Base-by-base conservation (phyloP, 2,797 vertebrate species). In the Melanotaenia trifasciata region DNA sequence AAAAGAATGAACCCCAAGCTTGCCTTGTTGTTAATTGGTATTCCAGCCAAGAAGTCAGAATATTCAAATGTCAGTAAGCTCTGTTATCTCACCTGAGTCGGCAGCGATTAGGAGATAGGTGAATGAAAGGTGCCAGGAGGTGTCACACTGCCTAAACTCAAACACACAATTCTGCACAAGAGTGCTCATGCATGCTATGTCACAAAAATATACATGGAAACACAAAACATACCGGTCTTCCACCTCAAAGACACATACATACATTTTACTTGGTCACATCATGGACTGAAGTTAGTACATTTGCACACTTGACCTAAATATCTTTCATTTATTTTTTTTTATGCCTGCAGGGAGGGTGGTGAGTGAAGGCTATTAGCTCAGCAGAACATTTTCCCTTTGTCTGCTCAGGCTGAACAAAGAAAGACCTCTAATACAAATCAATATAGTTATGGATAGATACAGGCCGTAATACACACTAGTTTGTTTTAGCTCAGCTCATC, bases 21-120 rank as follows among this genome's bases (percentile, higher is more conserved):
- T 58, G 33, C 45, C 58, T 57, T 5, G 20, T 36, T 64, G 73
- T 81, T 89, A 89, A 92, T 90, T 90, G 85, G 87, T 87, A 92
- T 90, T 92, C 88, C 63, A 72, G 67, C 78, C 20, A 60, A 87
- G 75, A 63, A 78, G 81, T 76, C 18, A 5, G 74, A 85, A 79
- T 85, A 92, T 91, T 86, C 64, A 89, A 87, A 91, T 90, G 87
- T 70, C 85, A 84, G 73, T 76, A 80, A 90, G 60, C 81, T 83
- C 74, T 64, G 76, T 88, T 92, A 85, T 91, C 88, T 89, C 84
- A 56, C 83, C 35, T 36, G 71, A 91, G 80, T 86, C 64, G 38
- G 84, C 43, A 80, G 85, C 91, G 90, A 92, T 92, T 83, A 86
- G 72, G 70, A 73, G 74, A 85, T 76, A 87, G 84, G 79, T 84